phyloP scores from a whole-genome alignment of 2,113 vertebrate species.

The Fulmarus glacialis region DNA sequence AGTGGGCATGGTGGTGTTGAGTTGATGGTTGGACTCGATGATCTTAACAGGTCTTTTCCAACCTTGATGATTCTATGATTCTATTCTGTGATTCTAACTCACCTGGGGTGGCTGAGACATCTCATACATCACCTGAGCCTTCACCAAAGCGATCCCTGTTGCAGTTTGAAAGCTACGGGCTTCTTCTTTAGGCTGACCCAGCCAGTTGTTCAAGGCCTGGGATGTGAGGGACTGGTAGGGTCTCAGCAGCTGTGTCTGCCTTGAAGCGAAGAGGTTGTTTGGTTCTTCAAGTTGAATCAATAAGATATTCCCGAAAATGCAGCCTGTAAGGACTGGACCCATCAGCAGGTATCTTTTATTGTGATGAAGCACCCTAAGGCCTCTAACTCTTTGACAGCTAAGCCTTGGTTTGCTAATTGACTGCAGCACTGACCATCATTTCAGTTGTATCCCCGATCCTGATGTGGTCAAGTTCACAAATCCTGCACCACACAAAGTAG shows the following conservation, averaged over 20 bases:
- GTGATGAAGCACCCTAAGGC: background rate
- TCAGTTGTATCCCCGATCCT: background rate
- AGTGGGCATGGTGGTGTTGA: too few relatives aligned
- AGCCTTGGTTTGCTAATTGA: background rate
- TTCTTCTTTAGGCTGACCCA: background rate
- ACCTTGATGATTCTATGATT: too few relatives aligned
- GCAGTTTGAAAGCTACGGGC: background rate
- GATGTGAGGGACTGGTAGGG: background rate
- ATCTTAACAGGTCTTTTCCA: too few relatives aligned
- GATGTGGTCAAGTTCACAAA: background rate
- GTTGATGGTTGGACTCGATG: too few relatives aligned
- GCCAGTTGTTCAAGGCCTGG: background rate
- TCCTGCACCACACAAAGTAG: background rate
- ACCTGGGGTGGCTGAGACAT: background rate
- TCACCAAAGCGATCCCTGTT: too few relatives aligned
- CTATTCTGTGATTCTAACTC: background rate
- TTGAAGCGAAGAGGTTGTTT: background rate
- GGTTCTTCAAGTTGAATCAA: background rate
- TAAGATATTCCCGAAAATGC: background rate
- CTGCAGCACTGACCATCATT: background rate
- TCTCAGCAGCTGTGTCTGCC: background rate
- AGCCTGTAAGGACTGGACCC: background rate
- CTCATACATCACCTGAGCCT: background rate
- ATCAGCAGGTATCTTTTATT: background rate
- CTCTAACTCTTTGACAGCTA: background rate